Conservation (phyloP, 2,113 vertebrate species). For the Saguinus imperator region DNA sequence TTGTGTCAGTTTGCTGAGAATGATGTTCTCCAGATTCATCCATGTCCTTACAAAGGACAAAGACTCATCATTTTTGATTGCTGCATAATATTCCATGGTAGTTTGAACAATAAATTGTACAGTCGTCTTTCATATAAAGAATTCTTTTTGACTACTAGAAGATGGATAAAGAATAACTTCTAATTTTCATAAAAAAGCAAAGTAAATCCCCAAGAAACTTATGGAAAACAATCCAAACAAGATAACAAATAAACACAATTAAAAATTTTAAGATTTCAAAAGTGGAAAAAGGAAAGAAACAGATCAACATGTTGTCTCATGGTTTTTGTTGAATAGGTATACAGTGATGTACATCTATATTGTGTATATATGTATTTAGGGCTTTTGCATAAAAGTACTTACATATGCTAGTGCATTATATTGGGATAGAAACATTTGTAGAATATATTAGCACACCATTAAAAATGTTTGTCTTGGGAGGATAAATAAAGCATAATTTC, state of each 20-base stretch:
- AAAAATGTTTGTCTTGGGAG: not conserved
- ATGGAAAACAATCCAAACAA: conserved; percentile 1
- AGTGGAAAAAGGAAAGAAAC: not conserved
- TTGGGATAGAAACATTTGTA: not conserved
- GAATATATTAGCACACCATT: conserved; percentile 7
- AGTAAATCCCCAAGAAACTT: not conserved
- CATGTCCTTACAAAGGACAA: no score
- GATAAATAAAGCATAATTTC: not conserved
- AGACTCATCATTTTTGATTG: no score
- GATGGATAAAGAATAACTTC: not conserved
- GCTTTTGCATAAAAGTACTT: not conserved
- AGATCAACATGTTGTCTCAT: not conserved
- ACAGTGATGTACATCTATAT: not conserved
- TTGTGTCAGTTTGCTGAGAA: not conserved
- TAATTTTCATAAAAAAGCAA: not conserved
- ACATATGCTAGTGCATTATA: not conserved
- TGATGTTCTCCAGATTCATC: no score
- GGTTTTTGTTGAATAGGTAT: not conserved
- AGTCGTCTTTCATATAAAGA: not conserved
- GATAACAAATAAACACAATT: not conserved
- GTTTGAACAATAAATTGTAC: not conserved
- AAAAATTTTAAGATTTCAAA: conserved; percentile 30
- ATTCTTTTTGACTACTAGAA: conserved; percentile 3
- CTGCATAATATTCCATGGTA: no score
- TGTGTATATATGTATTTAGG: not conserved